Base-by-base conservation (phyloP, 2,797 vertebrate species). In the Threskiornis aethiopicus region DNA sequence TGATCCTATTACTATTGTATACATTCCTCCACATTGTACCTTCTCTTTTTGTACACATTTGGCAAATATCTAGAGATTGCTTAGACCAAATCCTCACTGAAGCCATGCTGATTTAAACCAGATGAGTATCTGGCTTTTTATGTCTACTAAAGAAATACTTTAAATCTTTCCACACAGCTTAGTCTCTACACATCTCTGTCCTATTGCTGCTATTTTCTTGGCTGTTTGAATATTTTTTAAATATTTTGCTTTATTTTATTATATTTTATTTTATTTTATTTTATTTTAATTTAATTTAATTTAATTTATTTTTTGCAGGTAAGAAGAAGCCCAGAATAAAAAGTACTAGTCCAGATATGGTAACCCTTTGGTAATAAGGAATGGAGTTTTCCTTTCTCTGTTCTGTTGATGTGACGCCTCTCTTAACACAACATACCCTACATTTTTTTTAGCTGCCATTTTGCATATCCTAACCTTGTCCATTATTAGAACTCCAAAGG, bases 41-140 rank as follows among this genome's bases (percentile, higher is more conserved):
- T 76, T 90, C 49, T 61, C 20, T 86, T 87, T 91, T 41, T 72
- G 10, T 72, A 66, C 17, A 55, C 7, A 66, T 88, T 89, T 90
- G 39, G 41, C 35, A 90, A 69, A 49, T 81, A 85, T 46, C 46
- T 84, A 42, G 26, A 67, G 9, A 28, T 35, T 90, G 31, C 44
- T 95, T 84, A 90, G 54, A 72, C 28, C 17, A 81, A 75, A 94
- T 67, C 44, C 41, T 77, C 15, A 29, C 15, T 90, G 73, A 94
- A 91, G 10, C 6, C 28, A 49, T 57, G 29, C 1, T 96, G 59
- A 96, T 96, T 89, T 87, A 90, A 93, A 95, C 37, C 80, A 95
- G n/a, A 84, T 91, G 69, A 62, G 2, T 83, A 89, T 82, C 44
- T 81, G 46, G 16, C 10, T 81, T 26, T 89, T 70, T 64, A 25